phyloP scores from a whole-genome alignment of 2,888 invertebrate genomes.

The Pollenia angustigena region DNA sequence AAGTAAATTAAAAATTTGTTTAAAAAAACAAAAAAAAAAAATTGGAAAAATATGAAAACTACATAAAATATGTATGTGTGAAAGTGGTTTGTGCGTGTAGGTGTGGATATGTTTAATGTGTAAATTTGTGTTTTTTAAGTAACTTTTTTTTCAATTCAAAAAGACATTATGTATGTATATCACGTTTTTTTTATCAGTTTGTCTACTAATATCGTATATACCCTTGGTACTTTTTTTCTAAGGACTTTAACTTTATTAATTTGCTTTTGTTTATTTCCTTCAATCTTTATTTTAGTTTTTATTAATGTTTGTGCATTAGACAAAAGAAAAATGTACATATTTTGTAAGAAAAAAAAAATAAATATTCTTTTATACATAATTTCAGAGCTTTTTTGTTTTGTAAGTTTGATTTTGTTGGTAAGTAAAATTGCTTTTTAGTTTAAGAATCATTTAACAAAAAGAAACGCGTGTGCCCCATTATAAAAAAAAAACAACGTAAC shows the following conservation, averaged over 20 bases:
- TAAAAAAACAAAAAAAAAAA: not conserved
- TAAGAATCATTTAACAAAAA: slow-evolving; percentile 13
- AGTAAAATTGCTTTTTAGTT: slow-evolving; percentile 47
- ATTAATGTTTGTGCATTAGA: slow-evolving; percentile 36
- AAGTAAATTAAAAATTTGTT: not conserved
- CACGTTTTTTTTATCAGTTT: not conserved
- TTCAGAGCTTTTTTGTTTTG: not conserved
- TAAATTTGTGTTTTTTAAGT: not conserved
- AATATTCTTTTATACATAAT: slow-evolving; percentile 15
- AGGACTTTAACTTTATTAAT: slow-evolving; percentile 41
- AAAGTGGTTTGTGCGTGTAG: slow-evolving; percentile 53
- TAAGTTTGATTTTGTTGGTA: slow-evolving; percentile 42
- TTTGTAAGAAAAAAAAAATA: not conserved
- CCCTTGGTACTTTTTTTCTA: not conserved
- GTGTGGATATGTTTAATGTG: slow-evolving; percentile 56
- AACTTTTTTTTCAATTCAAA: too few species aligned
- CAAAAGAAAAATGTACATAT: slow-evolving; percentile 22
- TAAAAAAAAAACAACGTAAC: slow-evolving; percentile 53
- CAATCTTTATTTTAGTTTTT: slow-evolving; percentile 37
- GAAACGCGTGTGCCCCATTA: slow-evolving; percentile 38
- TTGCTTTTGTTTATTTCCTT: slow-evolving; percentile 59
- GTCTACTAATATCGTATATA: not conserved
- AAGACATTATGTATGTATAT: too few species aligned
- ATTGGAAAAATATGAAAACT: slow-evolving; percentile 35
- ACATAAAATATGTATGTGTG: slow-evolving; percentile 40